Evolutionary conservation across 2,113 vertebrate genomes (phyloP).

Genomic region (Pavo muticus): DNA sequence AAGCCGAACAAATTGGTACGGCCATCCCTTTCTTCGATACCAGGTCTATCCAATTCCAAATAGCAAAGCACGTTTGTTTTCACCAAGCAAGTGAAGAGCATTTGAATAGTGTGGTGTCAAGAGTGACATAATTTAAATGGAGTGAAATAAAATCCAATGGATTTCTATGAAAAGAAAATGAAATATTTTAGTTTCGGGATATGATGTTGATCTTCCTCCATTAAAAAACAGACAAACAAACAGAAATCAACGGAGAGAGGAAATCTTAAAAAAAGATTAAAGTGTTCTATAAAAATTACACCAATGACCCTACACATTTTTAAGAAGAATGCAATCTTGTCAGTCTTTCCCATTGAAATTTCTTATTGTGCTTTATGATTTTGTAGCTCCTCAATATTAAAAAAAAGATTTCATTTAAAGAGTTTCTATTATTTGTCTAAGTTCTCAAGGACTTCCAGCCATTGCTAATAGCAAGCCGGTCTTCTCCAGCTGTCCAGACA

Average conservation of each 20-base stretch:
- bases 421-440: background rate
- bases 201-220: background rate
- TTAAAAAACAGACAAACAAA: background rate
- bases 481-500: background rate
- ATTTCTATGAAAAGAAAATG: background rate
- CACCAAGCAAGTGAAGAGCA: background rate
- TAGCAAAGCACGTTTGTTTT: background rate
- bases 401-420: background rate
- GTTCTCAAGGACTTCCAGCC: background rate
- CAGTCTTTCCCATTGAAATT: background rate
- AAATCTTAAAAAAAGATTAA: background rate
- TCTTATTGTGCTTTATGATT: background rate
- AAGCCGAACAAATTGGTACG: rapidly evolving
- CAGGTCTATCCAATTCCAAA: background rate
- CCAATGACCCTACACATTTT: background rate
- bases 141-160: background rate
- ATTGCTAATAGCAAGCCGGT: background rate
- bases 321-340: background rate
- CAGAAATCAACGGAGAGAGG: background rate
- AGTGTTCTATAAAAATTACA: background rate
- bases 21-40: background rate
- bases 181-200: background rate
- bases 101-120: background rate
- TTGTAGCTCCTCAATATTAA: background rate
- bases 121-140: background rate